These are phyloP conservation scores for Catharus fuscescens DNA, from an alignment of 2,113 vertebrate species.

Conservation along the genomic window DNA sequence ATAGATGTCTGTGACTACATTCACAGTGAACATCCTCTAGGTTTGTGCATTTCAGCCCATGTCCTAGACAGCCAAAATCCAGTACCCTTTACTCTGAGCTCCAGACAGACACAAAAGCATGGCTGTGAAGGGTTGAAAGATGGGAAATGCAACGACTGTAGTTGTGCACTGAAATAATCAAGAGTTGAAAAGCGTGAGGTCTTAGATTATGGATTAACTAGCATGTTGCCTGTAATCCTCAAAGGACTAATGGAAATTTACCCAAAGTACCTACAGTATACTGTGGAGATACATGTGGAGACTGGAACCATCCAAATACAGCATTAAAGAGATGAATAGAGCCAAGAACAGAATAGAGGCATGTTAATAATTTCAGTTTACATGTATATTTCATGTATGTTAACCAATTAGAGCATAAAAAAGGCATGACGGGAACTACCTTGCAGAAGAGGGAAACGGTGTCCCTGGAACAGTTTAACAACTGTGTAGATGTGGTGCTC, in stretches of 20 bases:
- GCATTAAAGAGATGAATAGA: neutral
- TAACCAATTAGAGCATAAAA: slow-evolving; percentile 16
- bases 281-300: neutral
- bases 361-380: neutral
- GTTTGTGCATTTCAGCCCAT: neutral
- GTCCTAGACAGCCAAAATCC: neutral
- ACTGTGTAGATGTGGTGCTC: neutral
- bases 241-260: neutral
- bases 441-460: neutral
- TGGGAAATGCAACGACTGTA: neutral
- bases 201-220: neutral
- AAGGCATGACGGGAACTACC: neutral
- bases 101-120: neutral
- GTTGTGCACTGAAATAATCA: neutral
- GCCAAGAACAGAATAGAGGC: neutral
- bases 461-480: neutral
- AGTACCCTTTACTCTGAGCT: neutral
- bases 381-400: neutral
- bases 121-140: neutral
- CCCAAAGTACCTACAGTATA: neutral
- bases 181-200: neutral
- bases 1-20: neutral
- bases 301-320: neutral
- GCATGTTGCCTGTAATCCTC: neutral
- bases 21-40: neutral